phyloP scores from a whole-genome alignment of 2,888 invertebrate genomes.

The Hemicrepidius hirtus region DNA sequence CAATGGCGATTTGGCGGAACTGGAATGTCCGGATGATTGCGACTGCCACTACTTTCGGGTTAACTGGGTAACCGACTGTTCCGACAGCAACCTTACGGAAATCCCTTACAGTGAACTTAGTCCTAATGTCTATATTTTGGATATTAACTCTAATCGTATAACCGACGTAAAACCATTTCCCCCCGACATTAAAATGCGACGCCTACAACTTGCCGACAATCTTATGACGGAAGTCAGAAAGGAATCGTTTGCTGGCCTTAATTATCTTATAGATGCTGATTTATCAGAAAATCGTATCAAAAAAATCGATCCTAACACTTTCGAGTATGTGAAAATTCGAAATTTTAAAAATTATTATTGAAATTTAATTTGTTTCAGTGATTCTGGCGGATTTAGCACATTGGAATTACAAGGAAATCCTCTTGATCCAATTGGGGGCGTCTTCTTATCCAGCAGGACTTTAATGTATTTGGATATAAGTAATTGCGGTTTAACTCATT shows the following conservation, averaged over 20 bases:
- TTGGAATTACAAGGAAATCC: constrained; percentile 83
- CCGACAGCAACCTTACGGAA: constrained; percentile 82
- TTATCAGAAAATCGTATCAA: constrained; percentile 80
- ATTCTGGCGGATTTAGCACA: constrained; percentile 80
- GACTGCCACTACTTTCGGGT: constrained; percentile 85
- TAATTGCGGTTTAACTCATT: constrained; percentile 76
- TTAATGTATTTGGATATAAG: constrained; percentile 81
- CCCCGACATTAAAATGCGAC: constrained; percentile 80
- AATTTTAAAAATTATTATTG: constrained; percentile 37
- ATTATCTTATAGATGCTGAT: constrained; percentile 82
- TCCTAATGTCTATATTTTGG: constrained; percentile 81
- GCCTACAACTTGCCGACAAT: constrained; percentile 82
- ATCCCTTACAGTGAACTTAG: constrained; percentile 82
- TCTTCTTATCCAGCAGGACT: constrained; percentile 79
- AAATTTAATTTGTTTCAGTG: constrained; percentile 72
- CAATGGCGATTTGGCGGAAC: constrained; percentile 79
- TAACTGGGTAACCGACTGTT: constrained; percentile 86
- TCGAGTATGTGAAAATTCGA: constrained; percentile 51
- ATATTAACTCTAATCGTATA: constrained; percentile 82
- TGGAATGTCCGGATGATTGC: constrained; percentile 84
- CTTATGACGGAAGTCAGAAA: constrained; percentile 76
- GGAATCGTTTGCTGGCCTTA: constrained; percentile 79
- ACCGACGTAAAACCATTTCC: constrained; percentile 78
- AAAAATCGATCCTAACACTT: constrained; percentile 72
- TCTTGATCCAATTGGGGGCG: constrained; percentile 77